Conservation (phyloP, 2,797 vertebrate genomes). For the Hipposideros larvatus region DNA sequence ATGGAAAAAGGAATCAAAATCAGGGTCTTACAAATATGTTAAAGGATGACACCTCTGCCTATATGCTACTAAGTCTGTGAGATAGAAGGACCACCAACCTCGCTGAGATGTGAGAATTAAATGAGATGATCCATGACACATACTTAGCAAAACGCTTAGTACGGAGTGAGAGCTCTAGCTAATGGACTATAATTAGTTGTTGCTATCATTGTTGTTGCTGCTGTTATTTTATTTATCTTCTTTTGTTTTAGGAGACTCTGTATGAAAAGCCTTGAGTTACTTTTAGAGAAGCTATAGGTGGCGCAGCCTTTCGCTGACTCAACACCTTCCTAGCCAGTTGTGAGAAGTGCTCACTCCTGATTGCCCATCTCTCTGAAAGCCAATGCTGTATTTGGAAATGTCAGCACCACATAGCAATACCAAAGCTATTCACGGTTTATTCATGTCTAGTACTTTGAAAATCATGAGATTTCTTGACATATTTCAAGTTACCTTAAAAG, state of each 20-base stretch:
- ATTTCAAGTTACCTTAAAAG: constrained; percentile 1
- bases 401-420: not conserved
- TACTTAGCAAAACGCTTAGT: not conserved
- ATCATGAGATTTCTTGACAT: not conserved
- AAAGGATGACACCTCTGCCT: not conserved
- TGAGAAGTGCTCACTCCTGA: not conserved
- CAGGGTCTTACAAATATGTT: not conserved
- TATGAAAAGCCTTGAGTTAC: not conserved
- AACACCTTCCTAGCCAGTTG: not conserved
- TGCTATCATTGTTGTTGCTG: not conserved
- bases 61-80: not conserved
- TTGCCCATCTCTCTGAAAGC: not conserved
- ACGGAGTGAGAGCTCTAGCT: not conserved
- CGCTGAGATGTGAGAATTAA: not conserved
- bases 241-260: not conserved
- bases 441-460: not conserved
- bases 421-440: not conserved
- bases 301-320: not conserved
- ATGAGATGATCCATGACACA: not conserved
- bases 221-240: not conserved
- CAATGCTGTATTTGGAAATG: not conserved
- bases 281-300: not conserved
- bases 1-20: not conserved
- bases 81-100: not conserved
- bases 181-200: not conserved